These are phyloP conservation scores for Fragum fragum DNA, from an alignment of 2,888 invertebrate genomes.

Conservation along the genomic window DNA sequence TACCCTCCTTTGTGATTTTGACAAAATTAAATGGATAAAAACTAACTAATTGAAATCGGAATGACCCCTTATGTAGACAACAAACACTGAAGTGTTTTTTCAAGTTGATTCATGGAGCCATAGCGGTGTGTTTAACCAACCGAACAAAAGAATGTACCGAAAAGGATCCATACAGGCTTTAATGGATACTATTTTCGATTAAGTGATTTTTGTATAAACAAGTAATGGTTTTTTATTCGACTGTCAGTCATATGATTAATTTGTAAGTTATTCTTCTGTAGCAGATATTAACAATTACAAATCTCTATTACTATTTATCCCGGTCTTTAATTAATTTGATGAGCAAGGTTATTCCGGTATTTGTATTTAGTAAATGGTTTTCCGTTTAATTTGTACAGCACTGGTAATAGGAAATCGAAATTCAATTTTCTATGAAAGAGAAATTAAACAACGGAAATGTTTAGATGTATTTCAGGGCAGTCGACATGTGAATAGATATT, in stretches of 20 bases:
- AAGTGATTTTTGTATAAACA: constrained; percentile 70
- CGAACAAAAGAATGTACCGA: constrained; percentile 46
- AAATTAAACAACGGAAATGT: too few species aligned
- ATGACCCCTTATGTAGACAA: constrained; percentile 49
- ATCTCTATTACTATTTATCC: constrained; percentile 41
- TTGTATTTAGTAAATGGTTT: constrained; percentile 3
- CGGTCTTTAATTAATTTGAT: constrained; percentile 65
- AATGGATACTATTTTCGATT: constrained; percentile 64
- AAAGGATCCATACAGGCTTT: constrained; percentile 7
- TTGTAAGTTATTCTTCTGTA: constrained; percentile 58
- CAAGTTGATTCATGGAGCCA: constrained; percentile 55
- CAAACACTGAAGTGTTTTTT: constrained; percentile 64
- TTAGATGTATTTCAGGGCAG: not conserved
- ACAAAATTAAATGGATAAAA: constrained; percentile 69
- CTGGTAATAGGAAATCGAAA: not conserved
- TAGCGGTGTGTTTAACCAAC: constrained; percentile 17
- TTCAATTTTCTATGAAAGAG: too few species aligned
- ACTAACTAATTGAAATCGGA: constrained; percentile 65
- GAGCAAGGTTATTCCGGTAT: constrained; percentile 23
- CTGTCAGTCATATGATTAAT: constrained; percentile 56
- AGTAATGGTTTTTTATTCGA: constrained; percentile 59
- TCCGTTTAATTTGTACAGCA: not conserved
- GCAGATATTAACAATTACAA: constrained; percentile 54
- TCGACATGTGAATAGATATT: not conserved
- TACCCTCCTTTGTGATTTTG: constrained; percentile 47